Evolutionary conservation across 2,797 vertebrate genomes (phyloP), one percentile per base, ranked within the genome.

Genomic region (Phoxinus dragarum): DNA sequence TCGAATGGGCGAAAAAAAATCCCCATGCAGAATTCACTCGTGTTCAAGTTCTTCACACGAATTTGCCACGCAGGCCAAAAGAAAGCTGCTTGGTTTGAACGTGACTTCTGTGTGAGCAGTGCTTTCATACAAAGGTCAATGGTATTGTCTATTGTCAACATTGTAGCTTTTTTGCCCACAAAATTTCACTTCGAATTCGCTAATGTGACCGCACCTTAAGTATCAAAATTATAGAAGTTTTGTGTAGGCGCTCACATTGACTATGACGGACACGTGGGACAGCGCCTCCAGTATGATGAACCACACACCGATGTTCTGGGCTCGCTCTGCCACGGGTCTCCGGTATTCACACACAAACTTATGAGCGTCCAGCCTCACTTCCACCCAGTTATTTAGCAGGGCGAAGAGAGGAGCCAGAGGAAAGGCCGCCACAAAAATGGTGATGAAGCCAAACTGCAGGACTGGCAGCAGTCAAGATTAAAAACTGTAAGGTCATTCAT

Each of bases 361-460:
- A 89, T 96, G 95, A 38, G 96, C 93, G 0, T 96, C 95, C 88
- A 94, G 93, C 3, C 92, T 93, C 74, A 96, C 94, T 88, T 97
- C 96, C 47, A 94, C 93, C 95, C 95, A 96, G 93, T 95, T 95
- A 89, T 95, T 96, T 71, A 96, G 93, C 56, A 96, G 92, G 1
- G 96, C 94, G 0, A 96, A 96, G 68, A 96, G 94, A 0, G 96
- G 96, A 1, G 95, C 95, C 75, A 95, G 93, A 0, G 94, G 96
- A 90, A 96, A 97, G 0, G 95, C 95, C 0, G 93, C 96, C 90
- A 96, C 94, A 4, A 96, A 97, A 86, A 96, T 94, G 81, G 95
- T 95, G 89, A 96, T 96, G 91, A 97, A 96, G 2, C 95, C 96
- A 84, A 96, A 97, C 93, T 96, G 96, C 34, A 96, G 94, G 66